Conservation (phyloP, 2,888 invertebrate species). For the Cristatella mucedo region DNA sequence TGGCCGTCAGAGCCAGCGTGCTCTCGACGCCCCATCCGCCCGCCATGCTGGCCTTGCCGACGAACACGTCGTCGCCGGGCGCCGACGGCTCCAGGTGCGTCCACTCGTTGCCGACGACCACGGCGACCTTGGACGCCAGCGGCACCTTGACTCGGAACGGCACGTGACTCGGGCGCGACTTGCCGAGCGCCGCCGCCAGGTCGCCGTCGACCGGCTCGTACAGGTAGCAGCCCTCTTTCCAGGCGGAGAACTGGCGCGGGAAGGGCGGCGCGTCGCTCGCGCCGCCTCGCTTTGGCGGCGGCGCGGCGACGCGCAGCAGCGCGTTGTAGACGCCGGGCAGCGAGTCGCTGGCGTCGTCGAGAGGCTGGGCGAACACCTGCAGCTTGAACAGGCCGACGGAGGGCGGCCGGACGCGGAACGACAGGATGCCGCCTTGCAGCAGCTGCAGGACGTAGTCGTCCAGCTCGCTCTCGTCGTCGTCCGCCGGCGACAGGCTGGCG, state of each 20-base stretch:
- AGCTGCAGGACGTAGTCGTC: conserved; percentile 34
- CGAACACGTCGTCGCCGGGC: conserved; percentile 21
- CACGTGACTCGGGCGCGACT: too few relatives aligned
- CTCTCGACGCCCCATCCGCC: conserved; percentile 21
- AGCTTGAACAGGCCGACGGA: conserved; percentile 35
- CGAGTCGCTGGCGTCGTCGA: conserved; percentile 27
- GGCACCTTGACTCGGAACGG: background rate
- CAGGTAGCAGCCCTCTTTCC: conserved; percentile 39
- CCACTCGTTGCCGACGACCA: too few relatives aligned
- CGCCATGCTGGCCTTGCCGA: conserved; percentile 24
- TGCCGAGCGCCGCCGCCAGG: conserved; percentile 18
- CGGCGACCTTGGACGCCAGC: too few relatives aligned
- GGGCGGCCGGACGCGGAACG: conserved; percentile 26
- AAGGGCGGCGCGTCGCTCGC: conserved; percentile 20
- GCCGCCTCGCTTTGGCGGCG: conserved; percentile 15
- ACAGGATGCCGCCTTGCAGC: conserved; percentile 20
- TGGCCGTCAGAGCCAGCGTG: conserved; percentile 34
- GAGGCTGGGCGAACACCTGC: conserved; percentile 33
- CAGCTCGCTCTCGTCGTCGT: conserved; percentile 22
- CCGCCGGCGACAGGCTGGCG: conserved; percentile 28
- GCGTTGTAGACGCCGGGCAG: conserved; percentile 38
- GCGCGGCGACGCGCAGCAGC: conserved; percentile 21
- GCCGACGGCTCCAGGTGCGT: too few relatives aligned
- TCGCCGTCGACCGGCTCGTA: conserved; percentile 23
- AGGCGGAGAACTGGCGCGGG: conserved; percentile 39